These are phyloP conservation scores for Platichthys flesus DNA, from an alignment of 2,113 vertebrate species.

Conservation along the genomic window DNA sequence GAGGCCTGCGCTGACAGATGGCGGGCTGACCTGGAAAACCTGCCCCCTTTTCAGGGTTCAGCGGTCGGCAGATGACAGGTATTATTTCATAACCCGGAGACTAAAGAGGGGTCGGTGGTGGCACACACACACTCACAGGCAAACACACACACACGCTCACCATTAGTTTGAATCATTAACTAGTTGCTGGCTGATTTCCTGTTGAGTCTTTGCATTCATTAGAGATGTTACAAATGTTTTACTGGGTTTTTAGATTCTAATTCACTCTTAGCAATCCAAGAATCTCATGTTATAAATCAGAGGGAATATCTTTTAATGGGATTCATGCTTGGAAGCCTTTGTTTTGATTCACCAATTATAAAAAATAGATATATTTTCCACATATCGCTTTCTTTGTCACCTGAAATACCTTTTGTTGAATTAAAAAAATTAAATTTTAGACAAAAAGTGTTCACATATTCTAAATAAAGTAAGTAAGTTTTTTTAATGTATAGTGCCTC, in stretches of 20 bases:
- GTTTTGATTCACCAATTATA: neutral
- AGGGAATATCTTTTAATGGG: neutral
- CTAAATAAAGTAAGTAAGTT: neutral
- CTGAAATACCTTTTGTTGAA: neutral
- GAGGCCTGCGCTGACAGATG: constrained; percentile 92
- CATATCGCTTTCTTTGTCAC: too few relatives aligned
- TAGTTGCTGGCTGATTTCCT: constrained; percentile 8
- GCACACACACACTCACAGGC: constrained; percentile 23
- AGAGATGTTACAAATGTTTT: too few relatives aligned
- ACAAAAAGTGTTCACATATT: neutral
- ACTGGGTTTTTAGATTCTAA: neutral
- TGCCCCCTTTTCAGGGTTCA: constrained; percentile 93
- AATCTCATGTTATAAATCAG: neutral
- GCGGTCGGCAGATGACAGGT: constrained; percentile 96
- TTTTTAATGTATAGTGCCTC: neutral
- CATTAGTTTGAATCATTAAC: constrained; percentile 12
- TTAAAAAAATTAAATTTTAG: neutral
- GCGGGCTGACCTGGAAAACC: constrained; percentile 94
- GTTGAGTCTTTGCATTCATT: neutral
- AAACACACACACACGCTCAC: constrained; percentile 10
- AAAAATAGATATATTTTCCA: neutral
- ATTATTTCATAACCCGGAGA: constrained; percentile 96
- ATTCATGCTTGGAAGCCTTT: neutral
- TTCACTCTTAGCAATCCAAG: neutral
- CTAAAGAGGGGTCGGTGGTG: constrained; percentile 87